phyloP scores from a whole-genome alignment of 2,888 invertebrate genomes.

The Adelphocoris suturalis region DNA sequence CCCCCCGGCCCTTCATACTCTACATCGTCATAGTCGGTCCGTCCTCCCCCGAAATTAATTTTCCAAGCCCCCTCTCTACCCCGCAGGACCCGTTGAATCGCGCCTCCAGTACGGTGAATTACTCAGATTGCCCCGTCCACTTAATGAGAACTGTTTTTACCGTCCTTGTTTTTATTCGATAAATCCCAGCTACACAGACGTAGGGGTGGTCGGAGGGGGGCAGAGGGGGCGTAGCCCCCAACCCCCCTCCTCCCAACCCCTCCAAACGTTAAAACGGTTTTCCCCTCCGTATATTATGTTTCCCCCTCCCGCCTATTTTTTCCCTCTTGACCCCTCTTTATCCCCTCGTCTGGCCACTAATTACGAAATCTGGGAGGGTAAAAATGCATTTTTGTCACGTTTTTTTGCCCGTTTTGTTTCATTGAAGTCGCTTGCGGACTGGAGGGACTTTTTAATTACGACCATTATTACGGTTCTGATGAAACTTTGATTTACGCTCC shows the following conservation, averaged over 20 bases:
- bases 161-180: slow-evolving; percentile 65
- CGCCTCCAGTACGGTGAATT: slow-evolving; percentile 55
- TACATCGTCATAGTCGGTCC: neutral
- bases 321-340: neutral
- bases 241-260: neutral
- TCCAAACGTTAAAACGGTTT: slow-evolving; percentile 25
- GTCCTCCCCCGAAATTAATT: slow-evolving; percentile 56
- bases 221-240: slow-evolving; percentile 19
- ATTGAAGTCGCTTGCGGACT: neutral
- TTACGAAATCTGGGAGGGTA: slow-evolving; percentile 41
- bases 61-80: slow-evolving; percentile 37
- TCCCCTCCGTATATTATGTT: slow-evolving; percentile 43
- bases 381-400: slow-evolving; percentile 34
- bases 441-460: slow-evolving; percentile 24
- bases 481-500: slow-evolving; percentile 12
- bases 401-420: neutral
- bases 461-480: slow-evolving; percentile 45
- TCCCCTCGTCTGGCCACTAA: slow-evolving; percentile 36
- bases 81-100: neutral
- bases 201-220: neutral
- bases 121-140: slow-evolving; percentile 66
- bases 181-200: slow-evolving; percentile 46
- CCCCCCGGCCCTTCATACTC: slow-evolving; percentile 5
- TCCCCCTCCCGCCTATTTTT: neutral
- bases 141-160: slow-evolving; percentile 70